phyloP scores from a whole-genome alignment of 2,888 invertebrate genomes.

The Drosophila fulvimacula region DNA sequence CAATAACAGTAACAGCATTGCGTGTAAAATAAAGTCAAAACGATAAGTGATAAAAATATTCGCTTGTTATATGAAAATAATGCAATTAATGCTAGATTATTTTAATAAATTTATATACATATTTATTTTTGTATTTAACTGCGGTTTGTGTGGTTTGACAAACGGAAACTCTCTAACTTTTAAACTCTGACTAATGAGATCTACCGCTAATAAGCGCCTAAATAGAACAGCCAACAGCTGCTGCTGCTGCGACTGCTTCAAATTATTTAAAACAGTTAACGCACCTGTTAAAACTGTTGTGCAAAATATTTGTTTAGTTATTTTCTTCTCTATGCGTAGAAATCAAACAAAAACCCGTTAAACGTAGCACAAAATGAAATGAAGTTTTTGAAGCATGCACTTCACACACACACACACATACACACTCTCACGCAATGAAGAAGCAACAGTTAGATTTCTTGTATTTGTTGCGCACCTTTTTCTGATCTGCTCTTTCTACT shows the following conservation, averaged over 20 bases:
- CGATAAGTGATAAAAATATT: not conserved
- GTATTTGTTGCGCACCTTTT: constrained; percentile 36
- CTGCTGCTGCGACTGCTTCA: constrained; percentile 13
- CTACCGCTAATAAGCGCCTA: constrained; percentile 6
- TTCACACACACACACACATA: constrained; percentile 27
- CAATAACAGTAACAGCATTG: constrained; percentile 42
- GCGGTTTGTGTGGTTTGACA: constrained; percentile 1
- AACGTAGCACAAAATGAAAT: constrained; percentile 29
- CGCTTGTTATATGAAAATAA: not conserved
- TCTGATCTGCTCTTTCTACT: constrained; percentile 20
- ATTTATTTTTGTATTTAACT: not conserved
- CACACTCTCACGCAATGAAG: constrained; percentile 4
- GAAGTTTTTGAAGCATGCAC: constrained; percentile 37
- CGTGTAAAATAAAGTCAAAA: constrained; percentile 31
- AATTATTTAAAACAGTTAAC: constrained; percentile 43
- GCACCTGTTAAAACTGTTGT: constrained; percentile 46
- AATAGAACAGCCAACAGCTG: constrained; percentile 26
- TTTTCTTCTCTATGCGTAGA: constrained; percentile 11
- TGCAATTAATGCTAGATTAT: not conserved
- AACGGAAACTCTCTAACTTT: not conserved
- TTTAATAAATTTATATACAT: not conserved
- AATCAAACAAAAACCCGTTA: constrained; percentile 29
- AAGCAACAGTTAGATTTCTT: constrained; percentile 56
- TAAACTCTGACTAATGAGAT: constrained; percentile 20
- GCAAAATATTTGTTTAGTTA: constrained; percentile 27